Percentiles rank a stretch among this genome's conserved stretches.
These are phyloP conservation scores for Endomychus coccineus DNA, from an alignment of 2,888 invertebrate species.

Conservation along the genomic window DNA sequence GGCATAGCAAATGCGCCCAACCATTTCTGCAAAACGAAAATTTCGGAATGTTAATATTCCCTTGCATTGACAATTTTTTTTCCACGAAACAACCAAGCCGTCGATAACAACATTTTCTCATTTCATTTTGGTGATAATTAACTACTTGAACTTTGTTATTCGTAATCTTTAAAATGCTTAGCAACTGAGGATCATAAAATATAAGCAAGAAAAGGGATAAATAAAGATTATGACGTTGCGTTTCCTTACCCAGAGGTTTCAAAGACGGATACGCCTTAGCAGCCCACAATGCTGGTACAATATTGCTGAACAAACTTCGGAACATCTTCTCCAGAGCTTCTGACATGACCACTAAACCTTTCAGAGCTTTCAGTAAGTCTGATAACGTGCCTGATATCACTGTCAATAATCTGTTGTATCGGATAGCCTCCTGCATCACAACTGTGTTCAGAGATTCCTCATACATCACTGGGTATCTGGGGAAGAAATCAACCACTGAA, in stretches of 20 bases:
- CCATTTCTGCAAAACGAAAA: no score
- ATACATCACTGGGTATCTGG: slow-evolving; percentile 74
- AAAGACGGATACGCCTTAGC: slow-evolving; percentile 60
- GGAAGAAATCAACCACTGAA: slow-evolving; percentile 3
- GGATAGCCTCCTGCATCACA: slow-evolving; percentile 74
- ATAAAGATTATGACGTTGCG: no score
- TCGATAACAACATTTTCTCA: no score
- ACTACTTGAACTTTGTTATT: no score
- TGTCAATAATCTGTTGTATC: slow-evolving; percentile 62
- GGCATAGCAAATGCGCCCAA: no score
- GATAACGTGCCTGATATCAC: slow-evolving; percentile 52
- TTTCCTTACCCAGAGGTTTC: slow-evolving; percentile 61
- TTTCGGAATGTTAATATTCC: no score
- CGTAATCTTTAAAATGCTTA: no score
- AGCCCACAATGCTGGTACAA: slow-evolving; percentile 66
- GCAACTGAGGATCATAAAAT: no score
- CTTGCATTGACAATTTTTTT: no score
- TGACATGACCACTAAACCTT: slow-evolving; percentile 73
- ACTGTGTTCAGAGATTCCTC: slow-evolving; percentile 88
- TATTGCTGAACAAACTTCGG: slow-evolving; percentile 55
- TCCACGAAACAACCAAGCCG: no score
- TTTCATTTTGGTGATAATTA: no score
- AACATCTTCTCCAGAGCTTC: slow-evolving; percentile 65
- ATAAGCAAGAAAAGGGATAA: no score
- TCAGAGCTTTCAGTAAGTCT: slow-evolving; percentile 63